Evolutionary conservation across 2,797 vertebrate species (phyloP), one percentile per base, ranked within the genome.

Genomic region (Acipenser transmontanus): DNA sequence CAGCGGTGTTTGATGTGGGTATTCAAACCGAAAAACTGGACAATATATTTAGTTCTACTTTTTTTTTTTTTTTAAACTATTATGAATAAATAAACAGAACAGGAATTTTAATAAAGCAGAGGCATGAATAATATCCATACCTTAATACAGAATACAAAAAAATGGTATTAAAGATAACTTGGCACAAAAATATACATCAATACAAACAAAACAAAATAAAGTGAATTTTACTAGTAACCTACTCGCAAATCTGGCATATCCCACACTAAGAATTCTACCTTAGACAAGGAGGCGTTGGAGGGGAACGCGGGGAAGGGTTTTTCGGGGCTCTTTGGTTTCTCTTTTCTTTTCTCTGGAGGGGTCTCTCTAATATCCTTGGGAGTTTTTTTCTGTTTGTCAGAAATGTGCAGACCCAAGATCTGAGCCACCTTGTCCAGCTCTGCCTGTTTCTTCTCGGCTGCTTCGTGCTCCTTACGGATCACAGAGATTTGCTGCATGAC

Each of bases 381-480:
- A 34, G 78, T 70, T 73, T 84, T 91, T 61, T 86, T 83, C 1
- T 87, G 81, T 66, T 93, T 89, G 75, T 95, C 93, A 7, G 84
- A 86, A 7, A 92, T 86, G 63, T 85, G 89, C 78, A 95, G 88
- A 62, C 97, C 97, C 17, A 98, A 82, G 74, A 99, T 98, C 49
- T 93, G 89, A 4, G 95, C 96, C 66, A 99, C 94, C 84, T 94
- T 95, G 71, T 95, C 92, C 1, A 97, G 90, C 80, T 98, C 95
- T 52, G 81, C 90, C 52, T 93, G 91, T 72, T 98, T 98, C 79
- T 91, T 92, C 79, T 95, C 94, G 0, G 92, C 93, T 0, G 85
- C 88, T 74, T 93, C 91, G 8, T 94, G 87, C 66, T 95, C 93
- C 69, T 88, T 86, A 17, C 92, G 91, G 63, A 99, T 87, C 66